phyloP scores from a whole-genome alignment of 2,797 vertebrate species.

The Molothrus ater region DNA sequence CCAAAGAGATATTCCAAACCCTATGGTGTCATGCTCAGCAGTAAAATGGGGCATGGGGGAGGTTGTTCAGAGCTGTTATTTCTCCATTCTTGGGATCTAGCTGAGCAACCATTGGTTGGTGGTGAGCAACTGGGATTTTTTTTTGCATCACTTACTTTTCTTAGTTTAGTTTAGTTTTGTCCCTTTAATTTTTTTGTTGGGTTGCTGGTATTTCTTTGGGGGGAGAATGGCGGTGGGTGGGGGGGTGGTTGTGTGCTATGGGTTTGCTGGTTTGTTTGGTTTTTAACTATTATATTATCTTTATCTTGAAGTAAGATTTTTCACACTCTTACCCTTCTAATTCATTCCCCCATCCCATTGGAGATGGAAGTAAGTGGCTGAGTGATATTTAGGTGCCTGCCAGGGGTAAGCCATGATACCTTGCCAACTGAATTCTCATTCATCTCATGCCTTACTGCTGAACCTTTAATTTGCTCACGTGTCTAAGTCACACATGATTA shows the following conservation, averaged over 20 bases:
- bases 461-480: neutral
- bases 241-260: neutral
- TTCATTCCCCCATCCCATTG: neutral
- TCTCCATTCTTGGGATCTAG: neutral
- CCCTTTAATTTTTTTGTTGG: neutral
- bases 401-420: neutral
- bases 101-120: neutral
- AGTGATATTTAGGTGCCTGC: neutral
- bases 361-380: neutral
- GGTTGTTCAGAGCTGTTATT: neutral
- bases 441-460: neutral
- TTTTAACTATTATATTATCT: neutral
- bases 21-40: neutral
- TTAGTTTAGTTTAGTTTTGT: neutral
- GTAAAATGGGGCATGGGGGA: rapidly evolving
- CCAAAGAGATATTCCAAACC: neutral
- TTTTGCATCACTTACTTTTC: neutral
- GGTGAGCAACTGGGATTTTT: neutral
- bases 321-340: neutral
- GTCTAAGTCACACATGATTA: slow-evolving; percentile 4
- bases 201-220: neutral
- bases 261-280: neutral
- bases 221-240: rapidly evolving
- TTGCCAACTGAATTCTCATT: slow-evolving; percentile 7
- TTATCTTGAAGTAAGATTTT: neutral